Percentiles rank a stretch among this genome's conserved stretches.
Conservation (phyloP, 2,888 invertebrate species). For the Marronus borbonicus region DNA sequence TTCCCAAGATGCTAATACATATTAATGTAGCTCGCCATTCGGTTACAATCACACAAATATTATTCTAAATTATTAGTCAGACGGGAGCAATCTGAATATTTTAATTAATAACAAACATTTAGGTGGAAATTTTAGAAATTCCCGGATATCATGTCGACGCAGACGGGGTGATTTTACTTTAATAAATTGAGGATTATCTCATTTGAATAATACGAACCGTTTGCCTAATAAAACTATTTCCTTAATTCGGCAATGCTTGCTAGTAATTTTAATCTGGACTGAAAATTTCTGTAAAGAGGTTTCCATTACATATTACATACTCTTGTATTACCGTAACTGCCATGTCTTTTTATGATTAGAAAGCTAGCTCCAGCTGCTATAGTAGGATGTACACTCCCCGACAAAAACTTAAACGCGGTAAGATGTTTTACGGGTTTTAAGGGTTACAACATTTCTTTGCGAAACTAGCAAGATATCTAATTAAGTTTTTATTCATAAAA, state of each 20-base stretch:
- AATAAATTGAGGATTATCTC: not conserved
- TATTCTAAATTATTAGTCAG: slow-evolving; percentile 30
- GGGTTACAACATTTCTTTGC: too few relatives aligned
- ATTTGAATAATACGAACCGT: slow-evolving; percentile 7
- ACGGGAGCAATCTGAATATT: slow-evolving; percentile 38
- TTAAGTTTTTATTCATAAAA: too few relatives aligned
- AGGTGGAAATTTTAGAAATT: slow-evolving; percentile 32
- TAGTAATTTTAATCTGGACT: not conserved
- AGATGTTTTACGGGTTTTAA: too few relatives aligned
- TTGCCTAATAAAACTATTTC: not conserved
- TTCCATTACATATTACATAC: too few relatives aligned
- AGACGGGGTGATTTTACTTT: slow-evolving; percentile 9
- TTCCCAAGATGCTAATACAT: slow-evolving; percentile 9
- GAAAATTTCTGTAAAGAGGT: not conserved
- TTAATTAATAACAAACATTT: slow-evolving; percentile 38
- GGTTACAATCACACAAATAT: slow-evolving; percentile 33
- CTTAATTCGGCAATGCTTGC: not conserved
- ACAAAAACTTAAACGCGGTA: too few relatives aligned
- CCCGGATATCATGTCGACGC: not conserved
- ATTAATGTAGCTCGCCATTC: not conserved
- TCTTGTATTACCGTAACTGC: too few relatives aligned
- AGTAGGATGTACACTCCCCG: too few relatives aligned
- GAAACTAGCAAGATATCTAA: too few relatives aligned
- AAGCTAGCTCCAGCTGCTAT: too few relatives aligned
- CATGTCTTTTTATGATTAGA: too few relatives aligned